Evolutionary conservation across 2,888 invertebrate species (phyloP).

Genomic region (Noctua comes): DNA sequence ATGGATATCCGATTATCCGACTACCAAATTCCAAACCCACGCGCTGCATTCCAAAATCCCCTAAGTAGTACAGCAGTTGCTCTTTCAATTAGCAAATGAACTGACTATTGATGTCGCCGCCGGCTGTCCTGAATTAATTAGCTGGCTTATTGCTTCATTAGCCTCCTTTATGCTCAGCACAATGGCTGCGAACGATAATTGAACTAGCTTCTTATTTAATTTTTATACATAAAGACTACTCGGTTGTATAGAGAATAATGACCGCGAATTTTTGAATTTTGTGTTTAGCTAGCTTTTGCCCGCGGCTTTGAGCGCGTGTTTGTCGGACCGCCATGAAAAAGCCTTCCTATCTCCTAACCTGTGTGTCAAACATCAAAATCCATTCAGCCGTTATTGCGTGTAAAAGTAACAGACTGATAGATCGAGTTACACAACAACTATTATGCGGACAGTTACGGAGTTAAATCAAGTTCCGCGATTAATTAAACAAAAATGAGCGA

Average conservation of each 20-base stretch:
- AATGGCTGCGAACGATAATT: slow-evolving; percentile 3
- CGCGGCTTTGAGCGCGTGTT: too few relatives aligned
- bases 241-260: not conserved
- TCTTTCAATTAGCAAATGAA: slow-evolving; percentile 41
- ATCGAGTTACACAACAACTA: too few relatives aligned
- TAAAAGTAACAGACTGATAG: too few relatives aligned
- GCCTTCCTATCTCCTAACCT: not conserved
- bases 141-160: slow-evolving; percentile 48
- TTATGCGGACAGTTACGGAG: too few relatives aligned
- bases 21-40: not conserved
- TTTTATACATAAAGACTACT: not conserved
- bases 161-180: slow-evolving; percentile 13
- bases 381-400: too few relatives aligned
- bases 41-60: not conserved
- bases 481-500: too few relatives aligned
- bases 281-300: too few relatives aligned
- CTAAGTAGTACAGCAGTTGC: not conserved
- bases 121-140: slow-evolving; percentile 43
- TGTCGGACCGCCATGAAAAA: too few relatives aligned
- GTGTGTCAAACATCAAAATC: not conserved
- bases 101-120: slow-evolving; percentile 30
- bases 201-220: not conserved
- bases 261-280: too few relatives aligned
- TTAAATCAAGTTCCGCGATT: too few relatives aligned
- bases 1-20: not conserved